phyloP scores from a whole-genome alignment of 2,888 invertebrate genomes.

The Piscicola geometra region DNA sequence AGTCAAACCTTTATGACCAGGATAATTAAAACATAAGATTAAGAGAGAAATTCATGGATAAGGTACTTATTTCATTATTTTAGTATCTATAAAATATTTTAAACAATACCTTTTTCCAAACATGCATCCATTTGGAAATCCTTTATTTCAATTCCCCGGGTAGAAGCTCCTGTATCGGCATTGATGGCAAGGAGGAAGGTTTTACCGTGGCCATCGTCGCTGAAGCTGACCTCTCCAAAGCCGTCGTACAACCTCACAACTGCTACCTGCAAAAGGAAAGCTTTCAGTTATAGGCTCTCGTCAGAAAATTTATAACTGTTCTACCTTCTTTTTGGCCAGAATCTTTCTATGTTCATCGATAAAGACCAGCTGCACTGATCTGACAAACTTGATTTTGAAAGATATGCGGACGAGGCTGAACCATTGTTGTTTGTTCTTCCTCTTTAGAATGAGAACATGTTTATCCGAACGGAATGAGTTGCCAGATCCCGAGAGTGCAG shows the following conservation, averaged over 20 bases:
- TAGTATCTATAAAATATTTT: too few relatives aligned
- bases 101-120: constrained; percentile 8
- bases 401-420: neutral
- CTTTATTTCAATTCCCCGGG: neutral
- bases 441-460: neutral
- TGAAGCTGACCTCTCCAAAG: neutral
- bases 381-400: neutral
- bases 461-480: neutral
- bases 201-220: neutral
- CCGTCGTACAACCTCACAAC: neutral
- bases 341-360: neutral
- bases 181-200: neutral
- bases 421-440: neutral
- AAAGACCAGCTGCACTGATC: neutral
- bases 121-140: constrained; percentile 28
- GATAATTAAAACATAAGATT: neutral
- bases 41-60: too few relatives aligned
- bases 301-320: neutral
- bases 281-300: neutral
- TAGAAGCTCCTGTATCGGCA: neutral
- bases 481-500: neutral
- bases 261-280: neutral
- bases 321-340: neutral
- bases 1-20: neutral
- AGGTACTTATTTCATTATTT: too few relatives aligned